Evolutionary conservation across 2,797 vertebrate genomes (phyloP), one percentile per base, ranked within the genome.

Genomic region (Argya squamiceps): DNA sequence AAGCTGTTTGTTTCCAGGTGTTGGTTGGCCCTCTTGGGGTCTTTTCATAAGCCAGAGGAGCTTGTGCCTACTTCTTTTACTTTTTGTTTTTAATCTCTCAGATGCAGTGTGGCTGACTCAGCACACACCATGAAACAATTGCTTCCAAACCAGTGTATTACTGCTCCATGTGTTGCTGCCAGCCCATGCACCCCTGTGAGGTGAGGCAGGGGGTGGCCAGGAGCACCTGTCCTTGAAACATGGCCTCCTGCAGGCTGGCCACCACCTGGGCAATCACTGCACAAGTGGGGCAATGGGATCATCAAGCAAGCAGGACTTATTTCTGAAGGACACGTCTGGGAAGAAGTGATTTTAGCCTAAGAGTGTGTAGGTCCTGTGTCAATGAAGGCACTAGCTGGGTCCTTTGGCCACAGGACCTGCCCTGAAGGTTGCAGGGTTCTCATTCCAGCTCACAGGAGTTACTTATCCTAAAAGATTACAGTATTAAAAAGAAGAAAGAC

Each of bases 351-450:
- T 69, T 85, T n/a, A 73, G 21, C 43, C 32, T 18, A 63, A 37
- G 21, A 62, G 10, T 0, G 0, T 10, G 6, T 7, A 58, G 36
- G 39, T 59, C 43, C 41, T 60, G 21, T 10, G 11, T n/a, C 65
- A 56, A 0, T 14, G 34, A 91, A 44, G 43, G 43, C 41, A 65
- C 49, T 9, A 1, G 2, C 53, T 68, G 59, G 19, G 29, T 47
- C 27, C 63, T 83, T 50, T 12, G 5, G 26, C n/a, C 36, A n/a
- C 9, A 46, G 49, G 36, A 58, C 36, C 37, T 44, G 36, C 30
- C 46, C 64, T 78, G 46, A 37, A 63, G 18, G 10, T 75, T 74
- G 46, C 47, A 80, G 59, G 12, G 18, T 10, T 92, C 34, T 32
- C 0, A 0, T 21, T 62, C 36, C 43, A 77, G 58, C 41, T 83